Evolutionary conservation across 2,113 vertebrate species (phyloP), one percentile per base, ranked within the genome.

Genomic region (Siphamia tubifer): DNA sequence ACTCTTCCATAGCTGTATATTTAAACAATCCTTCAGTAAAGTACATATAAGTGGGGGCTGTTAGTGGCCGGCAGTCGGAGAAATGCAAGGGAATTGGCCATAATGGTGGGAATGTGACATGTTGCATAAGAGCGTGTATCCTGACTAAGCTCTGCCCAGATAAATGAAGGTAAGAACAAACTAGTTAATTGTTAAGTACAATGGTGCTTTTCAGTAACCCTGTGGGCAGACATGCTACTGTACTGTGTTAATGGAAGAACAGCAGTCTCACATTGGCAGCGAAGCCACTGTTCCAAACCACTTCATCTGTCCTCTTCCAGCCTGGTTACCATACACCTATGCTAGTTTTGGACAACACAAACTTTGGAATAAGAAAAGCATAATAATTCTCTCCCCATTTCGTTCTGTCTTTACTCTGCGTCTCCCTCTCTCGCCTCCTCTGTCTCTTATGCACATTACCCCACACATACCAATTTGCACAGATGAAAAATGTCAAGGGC

Each of bases 401-500:
- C 30, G 25, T 71, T 52, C 62, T 57, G 61, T 78, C 45, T 51
- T 78, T 55, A 76, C 68, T 39, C 19, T 55, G 44, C n/a, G n/a
- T n/a, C n/a, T n/a, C n/a, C n/a, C n/a, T 61, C 35, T 54, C 55
- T 45, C n/a, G 19, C 35, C 36, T 24, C n/a, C n/a, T 49, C 27
- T 62, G 54, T 49, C 48, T 57, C 47, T 72, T 60, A 40, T 67
- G 43, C 53, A 53, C 58, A 45, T 81, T 85, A 81, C 82, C 86
- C 88, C 84, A 90, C 86, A 87, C 84, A 85, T 81, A 85, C 78
- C 69, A 77, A 40, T 84, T 68, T 83, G 60, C 68, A 71, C 83
- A 84, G 76, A 87, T 82, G 87, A 89, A 88, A 91, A 82, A 75
- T 87, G 80, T 88, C 86, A 86, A 77, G 86, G 76, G 60, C 47